phyloP scores from a whole-genome alignment of 2,888 invertebrate genomes.

The Hesperia comma region DNA sequence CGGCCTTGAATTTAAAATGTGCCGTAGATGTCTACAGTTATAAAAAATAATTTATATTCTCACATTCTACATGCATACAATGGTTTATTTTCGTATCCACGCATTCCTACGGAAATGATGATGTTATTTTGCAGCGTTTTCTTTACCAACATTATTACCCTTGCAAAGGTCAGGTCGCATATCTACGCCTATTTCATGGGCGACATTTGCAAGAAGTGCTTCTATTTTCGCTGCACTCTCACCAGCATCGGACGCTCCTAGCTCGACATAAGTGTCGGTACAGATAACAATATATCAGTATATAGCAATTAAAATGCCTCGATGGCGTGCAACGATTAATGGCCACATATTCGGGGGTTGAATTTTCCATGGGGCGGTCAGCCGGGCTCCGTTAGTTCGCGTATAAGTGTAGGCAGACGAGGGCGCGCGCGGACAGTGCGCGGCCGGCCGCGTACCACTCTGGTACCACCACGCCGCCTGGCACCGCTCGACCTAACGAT shows the following conservation, averaged over 20 bases:
- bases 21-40: background rate
- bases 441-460: slow-evolving; percentile 72
- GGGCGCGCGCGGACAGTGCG: slow-evolving; percentile 73
- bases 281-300: slow-evolving; percentile 42
- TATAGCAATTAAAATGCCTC: slow-evolving; percentile 61
- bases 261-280: slow-evolving; percentile 33
- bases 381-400: slow-evolving; percentile 57
- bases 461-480: slow-evolving; percentile 66
- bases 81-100: slow-evolving; percentile 15
- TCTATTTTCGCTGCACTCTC: slow-evolving; percentile 19
- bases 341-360: slow-evolving; percentile 62
- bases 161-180: slow-evolving; percentile 30
- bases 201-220: slow-evolving; percentile 37
- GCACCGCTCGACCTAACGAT: slow-evolving; percentile 59
- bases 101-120: slow-evolving; percentile 26
- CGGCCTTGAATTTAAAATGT: slow-evolving; percentile 1
- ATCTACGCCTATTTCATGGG: slow-evolving; percentile 24
- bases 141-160: slow-evolving; percentile 26
- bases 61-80: background rate
- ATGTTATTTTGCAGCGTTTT: slow-evolving; percentile 21
- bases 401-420: slow-evolving; percentile 70
- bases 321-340: slow-evolving; percentile 56
- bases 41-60: background rate
- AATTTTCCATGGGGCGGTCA: slow-evolving; percentile 72
- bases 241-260: slow-evolving; percentile 23